Conservation (phyloP, 2,797 vertebrate species). For the Valencia hispanica region DNA sequence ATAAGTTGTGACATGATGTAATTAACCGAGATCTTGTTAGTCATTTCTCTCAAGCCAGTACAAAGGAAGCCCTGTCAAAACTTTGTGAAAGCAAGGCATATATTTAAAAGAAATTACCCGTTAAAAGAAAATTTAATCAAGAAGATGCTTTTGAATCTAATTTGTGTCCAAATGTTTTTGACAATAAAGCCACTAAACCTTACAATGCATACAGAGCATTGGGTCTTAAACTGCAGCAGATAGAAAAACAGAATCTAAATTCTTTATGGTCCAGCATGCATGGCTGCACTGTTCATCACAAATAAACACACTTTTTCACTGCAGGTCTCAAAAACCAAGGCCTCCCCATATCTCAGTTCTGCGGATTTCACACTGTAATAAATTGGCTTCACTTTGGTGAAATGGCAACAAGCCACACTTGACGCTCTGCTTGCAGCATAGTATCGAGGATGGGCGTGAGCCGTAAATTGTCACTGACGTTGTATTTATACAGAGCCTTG, state of each 20-base stretch:
- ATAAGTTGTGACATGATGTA: constrained; percentile 81
- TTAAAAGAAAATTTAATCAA: constrained; percentile 47
- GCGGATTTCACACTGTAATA: constrained; percentile 75
- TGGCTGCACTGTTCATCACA: constrained; percentile 5
- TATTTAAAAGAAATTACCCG: constrained; percentile 62
- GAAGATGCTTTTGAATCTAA: constrained; percentile 31
- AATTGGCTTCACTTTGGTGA: constrained; percentile 78
- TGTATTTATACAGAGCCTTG: constrained; percentile 79
- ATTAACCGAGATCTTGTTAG: constrained; percentile 69
- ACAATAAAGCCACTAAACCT: constrained; percentile 17
- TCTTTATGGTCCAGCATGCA: constrained; percentile 11
- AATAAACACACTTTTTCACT: constrained; percentile 52
- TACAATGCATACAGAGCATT: constrained; percentile 18
- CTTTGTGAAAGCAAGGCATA: constrained; percentile 40
- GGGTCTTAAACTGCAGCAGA: constrained; percentile 25
- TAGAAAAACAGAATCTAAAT: constrained; percentile 14
- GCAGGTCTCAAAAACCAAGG: constrained; percentile 54
- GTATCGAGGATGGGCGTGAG: constrained; percentile 65
- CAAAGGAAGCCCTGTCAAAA: constrained; percentile 59
- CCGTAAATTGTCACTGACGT: constrained; percentile 79
- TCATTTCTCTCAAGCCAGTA: constrained; percentile 55
- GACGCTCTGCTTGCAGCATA: constrained; percentile 64
- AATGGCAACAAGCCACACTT: constrained; percentile 71
- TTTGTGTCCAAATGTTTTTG: constrained; percentile 33
- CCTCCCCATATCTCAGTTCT: constrained; percentile 51